Evolutionary conservation across 2,888 invertebrate species (phyloP).

Genomic region (Andrena camellia): DNA sequence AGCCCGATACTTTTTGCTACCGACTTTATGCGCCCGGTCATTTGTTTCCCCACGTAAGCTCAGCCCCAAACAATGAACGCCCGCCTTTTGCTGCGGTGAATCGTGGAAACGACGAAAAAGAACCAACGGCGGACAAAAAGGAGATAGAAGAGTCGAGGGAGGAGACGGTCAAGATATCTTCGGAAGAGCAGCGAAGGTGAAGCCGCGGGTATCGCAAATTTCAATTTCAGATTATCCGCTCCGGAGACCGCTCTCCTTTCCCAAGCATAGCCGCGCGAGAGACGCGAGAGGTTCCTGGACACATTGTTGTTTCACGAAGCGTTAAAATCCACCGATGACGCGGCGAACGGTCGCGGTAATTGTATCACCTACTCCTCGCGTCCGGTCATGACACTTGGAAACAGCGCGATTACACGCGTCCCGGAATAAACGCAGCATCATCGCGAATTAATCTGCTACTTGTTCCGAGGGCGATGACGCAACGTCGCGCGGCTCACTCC

Average conservation of each 20-base stretch:
- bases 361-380: constrained; percentile 41
- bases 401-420: constrained; percentile 50
- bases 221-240: constrained; percentile 77
- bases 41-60: constrained; percentile 77
- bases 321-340: constrained; percentile 25
- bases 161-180: constrained; percentile 35
- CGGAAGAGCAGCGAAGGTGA: constrained; percentile 24
- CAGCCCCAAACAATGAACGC: constrained; percentile 76
- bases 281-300: not conserved
- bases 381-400: constrained; percentile 46
- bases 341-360: constrained; percentile 45
- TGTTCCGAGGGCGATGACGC: constrained; percentile 20
- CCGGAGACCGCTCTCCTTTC: constrained; percentile 50
- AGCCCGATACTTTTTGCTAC: constrained; percentile 75
- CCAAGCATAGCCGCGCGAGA: not conserved
- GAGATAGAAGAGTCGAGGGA: constrained; percentile 30
- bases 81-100: constrained; percentile 66
- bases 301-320: not conserved
- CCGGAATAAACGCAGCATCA: constrained; percentile 56
- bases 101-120: constrained; percentile 27
- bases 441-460: constrained; percentile 61
- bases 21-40: constrained; percentile 78
- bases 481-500: constrained; percentile 8
- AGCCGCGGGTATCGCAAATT: constrained; percentile 67
- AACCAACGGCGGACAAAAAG: constrained; percentile 38